phyloP scores from a whole-genome alignment of 2,888 invertebrate species.

The Hololepta plana region DNA sequence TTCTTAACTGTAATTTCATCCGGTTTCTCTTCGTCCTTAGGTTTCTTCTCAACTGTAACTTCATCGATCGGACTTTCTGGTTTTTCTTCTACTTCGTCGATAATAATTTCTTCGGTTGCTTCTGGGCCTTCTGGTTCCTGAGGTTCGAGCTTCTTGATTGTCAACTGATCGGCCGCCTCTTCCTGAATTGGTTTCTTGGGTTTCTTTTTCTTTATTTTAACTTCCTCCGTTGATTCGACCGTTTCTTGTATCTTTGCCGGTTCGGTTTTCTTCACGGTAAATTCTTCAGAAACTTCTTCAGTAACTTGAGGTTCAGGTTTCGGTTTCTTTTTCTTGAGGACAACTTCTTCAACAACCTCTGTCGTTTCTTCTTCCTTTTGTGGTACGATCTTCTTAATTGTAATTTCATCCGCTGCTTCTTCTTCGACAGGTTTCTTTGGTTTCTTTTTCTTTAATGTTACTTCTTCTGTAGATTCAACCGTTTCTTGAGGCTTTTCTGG shows the following conservation, averaged over 20 bases:
- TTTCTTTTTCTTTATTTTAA: constrained; percentile 15
- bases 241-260: constrained; percentile 15
- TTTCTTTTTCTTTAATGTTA: too few relatives aligned
- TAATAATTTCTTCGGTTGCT: constrained; percentile 7
- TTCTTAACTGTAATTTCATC: constrained; percentile 16
- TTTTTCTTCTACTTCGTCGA: constrained; percentile 9
- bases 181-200: constrained; percentile 15
- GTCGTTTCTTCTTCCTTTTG: constrained; percentile 1
- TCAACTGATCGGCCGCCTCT: constrained; percentile 28
- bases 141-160: constrained; percentile 20
- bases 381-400: too few relatives aligned
- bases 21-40: constrained; percentile 13
- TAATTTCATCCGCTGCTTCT: constrained; percentile 7
- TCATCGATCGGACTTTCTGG: constrained; percentile 7
- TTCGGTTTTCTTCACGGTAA: constrained; percentile 15
- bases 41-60: constrained; percentile 10
- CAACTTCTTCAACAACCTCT: constrained; percentile 12
- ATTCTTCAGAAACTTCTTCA: constrained; percentile 7
- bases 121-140: constrained; percentile 12
- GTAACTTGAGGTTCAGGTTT: constrained; percentile 6
- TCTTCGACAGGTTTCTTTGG: too few relatives aligned
- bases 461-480: constrained; percentile 54
- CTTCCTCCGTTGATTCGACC: constrained; percentile 17
- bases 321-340: constrained; percentile 10
- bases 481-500: constrained; percentile 46